phyloP scores from a whole-genome alignment of 2,888 invertebrate species.

The Drosophila flavopinicola region DNA sequence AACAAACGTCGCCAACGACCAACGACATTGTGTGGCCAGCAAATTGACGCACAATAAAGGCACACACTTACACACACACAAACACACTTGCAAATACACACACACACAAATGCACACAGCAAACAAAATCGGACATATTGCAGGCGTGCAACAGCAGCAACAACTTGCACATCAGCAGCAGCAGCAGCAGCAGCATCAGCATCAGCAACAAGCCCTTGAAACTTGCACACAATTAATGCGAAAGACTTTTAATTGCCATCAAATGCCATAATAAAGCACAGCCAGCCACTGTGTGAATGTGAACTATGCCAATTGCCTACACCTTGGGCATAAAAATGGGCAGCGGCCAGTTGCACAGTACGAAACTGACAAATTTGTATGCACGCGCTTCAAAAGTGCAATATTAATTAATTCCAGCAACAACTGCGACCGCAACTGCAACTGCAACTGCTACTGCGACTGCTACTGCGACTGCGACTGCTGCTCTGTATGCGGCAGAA shows the following conservation, averaged over 20 bases:
- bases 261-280: conserved; percentile 59
- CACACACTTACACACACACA: conserved; percentile 19
- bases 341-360: conserved; percentile 41
- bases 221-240: conserved; percentile 59
- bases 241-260: conserved; percentile 77
- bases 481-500: conserved; percentile 63
- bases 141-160: conserved; percentile 22
- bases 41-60: conserved; percentile 71
- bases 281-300: conserved; percentile 54
- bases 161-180: conserved; percentile 7
- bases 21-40: conserved; percentile 72
- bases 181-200: conserved; percentile 8
- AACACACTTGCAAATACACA: not conserved
- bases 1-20: conserved; percentile 69
- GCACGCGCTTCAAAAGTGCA: conserved; percentile 80
- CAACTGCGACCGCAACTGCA: conserved; percentile 56
- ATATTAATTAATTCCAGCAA: conserved; percentile 81
- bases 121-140: conserved; percentile 29
- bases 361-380: conserved; percentile 82
- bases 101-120: conserved; percentile 13
- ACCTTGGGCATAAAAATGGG: conserved; percentile 72
- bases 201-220: conserved; percentile 42
- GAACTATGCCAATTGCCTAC: conserved; percentile 81
- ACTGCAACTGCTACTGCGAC: conserved; percentile 22
- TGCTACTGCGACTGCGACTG: conserved; percentile 23